Evolutionary conservation across 2,888 invertebrate species (phyloP).

Genomic region (Tipula vernalis): DNA sequence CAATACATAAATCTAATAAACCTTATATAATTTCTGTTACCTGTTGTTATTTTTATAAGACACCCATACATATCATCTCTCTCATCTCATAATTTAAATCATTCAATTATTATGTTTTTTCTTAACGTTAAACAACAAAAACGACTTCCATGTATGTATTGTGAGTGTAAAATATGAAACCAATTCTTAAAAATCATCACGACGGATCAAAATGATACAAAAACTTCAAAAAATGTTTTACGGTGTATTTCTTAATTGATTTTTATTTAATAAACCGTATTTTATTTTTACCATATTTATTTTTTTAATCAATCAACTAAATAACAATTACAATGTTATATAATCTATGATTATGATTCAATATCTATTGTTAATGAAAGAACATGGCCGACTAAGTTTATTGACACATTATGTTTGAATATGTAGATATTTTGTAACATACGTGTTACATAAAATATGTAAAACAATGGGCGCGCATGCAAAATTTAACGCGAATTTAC

Average conservation of each 20-base stretch:
- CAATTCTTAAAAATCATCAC: neutral
- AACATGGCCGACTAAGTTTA: neutral
- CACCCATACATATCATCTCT: neutral
- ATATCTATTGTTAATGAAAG: neutral
- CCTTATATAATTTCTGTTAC: neutral
- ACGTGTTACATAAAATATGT: no score
- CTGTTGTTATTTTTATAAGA: neutral
- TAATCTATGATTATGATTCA: neutral
- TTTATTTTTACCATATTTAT: no score
- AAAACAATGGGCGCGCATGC: no score
- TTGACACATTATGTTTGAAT: neutral
- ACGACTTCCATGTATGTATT: neutral
- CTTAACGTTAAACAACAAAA: neutral
- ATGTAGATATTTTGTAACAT: no score
- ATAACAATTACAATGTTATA: neutral
- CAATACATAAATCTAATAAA: neutral
- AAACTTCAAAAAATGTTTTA: neutral
- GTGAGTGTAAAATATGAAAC: neutral
- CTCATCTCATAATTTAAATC: neutral
- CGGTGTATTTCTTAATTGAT: neutral
- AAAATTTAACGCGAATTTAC: no score
- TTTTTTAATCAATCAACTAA: neutral
- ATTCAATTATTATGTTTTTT: neutral
- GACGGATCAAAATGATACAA: neutral
- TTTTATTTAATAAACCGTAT: neutral